Percentiles rank a stretch among this genome's conserved stretches.
These are phyloP conservation scores for Drosophila rhopaloa DNA, from an alignment of 1,140 invertebrate genomes.

Conservation along the genomic window DNA sequence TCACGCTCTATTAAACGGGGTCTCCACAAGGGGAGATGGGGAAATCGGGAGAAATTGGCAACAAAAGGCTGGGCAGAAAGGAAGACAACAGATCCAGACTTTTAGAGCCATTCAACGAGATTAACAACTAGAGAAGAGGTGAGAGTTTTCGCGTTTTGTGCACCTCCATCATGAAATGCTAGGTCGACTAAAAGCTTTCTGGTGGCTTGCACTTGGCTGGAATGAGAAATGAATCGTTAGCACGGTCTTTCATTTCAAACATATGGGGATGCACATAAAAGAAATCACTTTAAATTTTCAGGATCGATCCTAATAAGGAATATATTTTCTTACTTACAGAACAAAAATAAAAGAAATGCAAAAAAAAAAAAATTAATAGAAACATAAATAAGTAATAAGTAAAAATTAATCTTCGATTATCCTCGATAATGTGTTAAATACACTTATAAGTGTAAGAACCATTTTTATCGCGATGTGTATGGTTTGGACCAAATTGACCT, in stretches of 20 bases:
- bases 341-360: no score
- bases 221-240: conserved; percentile 5
- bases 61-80: not conserved
- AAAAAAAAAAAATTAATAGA: no score
- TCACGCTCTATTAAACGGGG: conserved; percentile 32
- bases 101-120: conserved; percentile 4
- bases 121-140: conserved; percentile 6
- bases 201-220: not conserved
- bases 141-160: conserved; percentile 13
- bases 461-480: no score
- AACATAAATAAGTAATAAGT: no score
- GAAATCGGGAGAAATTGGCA: conserved; percentile 6
- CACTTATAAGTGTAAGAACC: no score
- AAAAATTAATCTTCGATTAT: no score
- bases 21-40: not conserved
- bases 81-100: conserved; percentile 12
- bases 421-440: no score
- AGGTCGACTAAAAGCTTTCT: conserved; percentile 14
- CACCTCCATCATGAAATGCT: conserved; percentile 7
- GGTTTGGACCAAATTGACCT: not conserved
- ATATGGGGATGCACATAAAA: not conserved
- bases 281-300: not conserved
- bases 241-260: conserved; percentile 4
- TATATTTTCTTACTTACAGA: no score
- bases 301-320: no score